phyloP scores from a whole-genome alignment of 2,113 vertebrate genomes.

The Chascanopsetta lugubris region DNA sequence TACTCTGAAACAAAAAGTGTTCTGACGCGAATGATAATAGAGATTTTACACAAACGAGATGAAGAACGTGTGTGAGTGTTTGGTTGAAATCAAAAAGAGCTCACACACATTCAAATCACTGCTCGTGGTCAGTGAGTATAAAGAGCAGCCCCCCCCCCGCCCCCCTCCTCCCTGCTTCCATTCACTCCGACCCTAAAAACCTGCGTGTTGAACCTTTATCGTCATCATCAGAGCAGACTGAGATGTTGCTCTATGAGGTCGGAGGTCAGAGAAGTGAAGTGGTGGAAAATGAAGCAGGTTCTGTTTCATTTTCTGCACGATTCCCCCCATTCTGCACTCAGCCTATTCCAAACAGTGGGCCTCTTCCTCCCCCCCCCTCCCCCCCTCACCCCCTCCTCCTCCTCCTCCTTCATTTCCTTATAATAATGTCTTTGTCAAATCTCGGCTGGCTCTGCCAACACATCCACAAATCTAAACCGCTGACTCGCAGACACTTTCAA shows the following conservation, averaged over 20 bases:
- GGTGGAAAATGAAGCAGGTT: conserved; percentile 66
- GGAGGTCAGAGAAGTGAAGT: conserved; percentile 51
- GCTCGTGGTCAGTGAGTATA: too few relatives aligned
- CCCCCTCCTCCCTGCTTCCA: conserved; percentile 45
- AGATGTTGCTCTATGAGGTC: conserved; percentile 59
- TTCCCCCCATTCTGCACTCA: conserved; percentile 44
- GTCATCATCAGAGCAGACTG: conserved; percentile 55
- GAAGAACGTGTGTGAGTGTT: neutral
- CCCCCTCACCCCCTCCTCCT: too few relatives aligned
- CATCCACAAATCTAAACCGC: conserved; percentile 65
- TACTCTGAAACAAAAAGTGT: neutral
- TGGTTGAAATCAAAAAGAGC: neutral
- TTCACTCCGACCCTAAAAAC: conserved; percentile 56
- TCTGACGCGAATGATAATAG: neutral
- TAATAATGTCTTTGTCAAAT: conserved; percentile 81
- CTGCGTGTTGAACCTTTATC: conserved; percentile 54
- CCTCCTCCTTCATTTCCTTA: conserved; percentile 71
- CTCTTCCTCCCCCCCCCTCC: conserved; percentile 66
- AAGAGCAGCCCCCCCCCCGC: conserved; percentile 40
- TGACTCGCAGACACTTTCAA: conserved; percentile 65
- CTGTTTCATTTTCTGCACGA: conserved; percentile 72
- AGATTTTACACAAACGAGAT: neutral
- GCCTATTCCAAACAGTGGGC: conserved; percentile 67
- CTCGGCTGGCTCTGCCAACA: conserved; percentile 69
- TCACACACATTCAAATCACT: neutral